A percentile compares a stretch with the other conserved stretches of the same genome.
These are phyloP conservation scores for Lathronympha strigana DNA, from an alignment of 2,888 invertebrate genomes.

Conservation along the genomic window DNA sequence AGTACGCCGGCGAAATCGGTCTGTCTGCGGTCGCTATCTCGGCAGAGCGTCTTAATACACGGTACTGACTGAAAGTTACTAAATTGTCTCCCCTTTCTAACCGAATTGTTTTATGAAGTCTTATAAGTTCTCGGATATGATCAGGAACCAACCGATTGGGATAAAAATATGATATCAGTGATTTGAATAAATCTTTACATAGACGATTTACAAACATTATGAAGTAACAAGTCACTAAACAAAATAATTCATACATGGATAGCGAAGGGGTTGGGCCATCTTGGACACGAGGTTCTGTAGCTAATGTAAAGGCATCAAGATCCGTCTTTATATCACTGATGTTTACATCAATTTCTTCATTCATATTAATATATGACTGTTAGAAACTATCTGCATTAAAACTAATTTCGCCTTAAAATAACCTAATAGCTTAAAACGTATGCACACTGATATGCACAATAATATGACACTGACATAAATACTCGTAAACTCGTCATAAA, in stretches of 20 bases:
- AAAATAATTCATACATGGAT: slow-evolving; percentile 70
- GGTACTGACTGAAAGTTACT: slow-evolving; percentile 61
- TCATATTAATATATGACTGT: slow-evolving; percentile 56
- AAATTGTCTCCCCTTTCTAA: slow-evolving; percentile 57
- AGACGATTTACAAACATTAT: slow-evolving; percentile 66
- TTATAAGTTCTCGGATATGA: slow-evolving; percentile 64
- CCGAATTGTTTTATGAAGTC: slow-evolving; percentile 58
- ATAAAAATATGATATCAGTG: slow-evolving; percentile 57
- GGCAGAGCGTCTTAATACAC: slow-evolving; percentile 54
- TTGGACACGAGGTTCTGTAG: slow-evolving; percentile 48
- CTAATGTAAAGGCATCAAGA: slow-evolving; percentile 50
- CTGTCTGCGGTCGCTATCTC: slow-evolving; percentile 49
- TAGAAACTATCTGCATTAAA: slow-evolving; percentile 29
- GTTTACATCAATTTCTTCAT: slow-evolving; percentile 57
- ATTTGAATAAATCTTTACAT: slow-evolving; percentile 61
- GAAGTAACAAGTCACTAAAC: slow-evolving; percentile 63
- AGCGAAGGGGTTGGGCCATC: slow-evolving; percentile 54
- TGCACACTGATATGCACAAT: background rate
- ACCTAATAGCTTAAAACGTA: slow-evolving; percentile 31
- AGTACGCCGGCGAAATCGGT: slow-evolving; percentile 60
- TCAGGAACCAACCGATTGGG: slow-evolving; percentile 60
- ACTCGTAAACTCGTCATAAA: background rate
- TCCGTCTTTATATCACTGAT: slow-evolving; percentile 56
- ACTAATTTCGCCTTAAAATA: slow-evolving; percentile 16
- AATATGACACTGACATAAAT: slow-evolving; percentile 21